phyloP scores from a whole-genome alignment of 2,113 vertebrate species.

The Myxocyprinus asiaticus region DNA sequence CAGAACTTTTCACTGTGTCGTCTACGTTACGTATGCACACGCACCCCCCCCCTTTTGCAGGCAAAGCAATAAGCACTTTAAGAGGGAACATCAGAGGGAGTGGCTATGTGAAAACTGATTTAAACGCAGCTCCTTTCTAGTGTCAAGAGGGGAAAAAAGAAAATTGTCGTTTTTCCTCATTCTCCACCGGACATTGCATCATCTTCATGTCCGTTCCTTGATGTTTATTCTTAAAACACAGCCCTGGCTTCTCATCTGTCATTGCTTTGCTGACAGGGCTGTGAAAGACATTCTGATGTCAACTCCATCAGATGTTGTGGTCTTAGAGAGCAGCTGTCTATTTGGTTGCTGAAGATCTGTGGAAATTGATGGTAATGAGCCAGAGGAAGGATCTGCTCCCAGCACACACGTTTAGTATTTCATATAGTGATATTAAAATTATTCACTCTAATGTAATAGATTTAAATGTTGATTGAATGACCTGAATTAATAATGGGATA shows the following conservation, averaged over 20 bases:
- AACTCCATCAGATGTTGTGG: slow-evolving; percentile 1
- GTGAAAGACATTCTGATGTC: not conserved
- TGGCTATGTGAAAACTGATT: slow-evolving; percentile 1
- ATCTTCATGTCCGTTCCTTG: not conserved
- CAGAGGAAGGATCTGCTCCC: slow-evolving; percentile 4
- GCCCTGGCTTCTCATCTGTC: not conserved
- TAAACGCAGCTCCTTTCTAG: not conserved
- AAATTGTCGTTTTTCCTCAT: not conserved
- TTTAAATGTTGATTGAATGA: slow-evolving; percentile 19
- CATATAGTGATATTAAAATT: not conserved
- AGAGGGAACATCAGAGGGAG: slow-evolving; percentile 32
- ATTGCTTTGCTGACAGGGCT: slow-evolving; percentile 33
- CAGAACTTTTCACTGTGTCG: slow-evolving; percentile 59
- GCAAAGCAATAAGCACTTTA: slow-evolving; percentile 75
- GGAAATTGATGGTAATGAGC: not conserved
- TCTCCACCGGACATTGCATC: slow-evolving; percentile 13
- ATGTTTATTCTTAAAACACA: not conserved
- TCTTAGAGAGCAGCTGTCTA: not conserved
- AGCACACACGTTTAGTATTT: slow-evolving; percentile 7
- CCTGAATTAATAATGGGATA: slow-evolving; percentile 7
- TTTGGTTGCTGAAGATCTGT: not conserved
- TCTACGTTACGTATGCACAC: slow-evolving; percentile 56
- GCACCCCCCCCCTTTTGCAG: slow-evolving; percentile 42
- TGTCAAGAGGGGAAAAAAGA: not conserved
- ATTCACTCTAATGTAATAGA: not conserved